Percentiles rank a stretch among this genome's conserved stretches.
These are phyloP conservation scores for Gerris buenoi DNA, from an alignment of 1,140 invertebrate species.

Conservation along the genomic window DNA sequence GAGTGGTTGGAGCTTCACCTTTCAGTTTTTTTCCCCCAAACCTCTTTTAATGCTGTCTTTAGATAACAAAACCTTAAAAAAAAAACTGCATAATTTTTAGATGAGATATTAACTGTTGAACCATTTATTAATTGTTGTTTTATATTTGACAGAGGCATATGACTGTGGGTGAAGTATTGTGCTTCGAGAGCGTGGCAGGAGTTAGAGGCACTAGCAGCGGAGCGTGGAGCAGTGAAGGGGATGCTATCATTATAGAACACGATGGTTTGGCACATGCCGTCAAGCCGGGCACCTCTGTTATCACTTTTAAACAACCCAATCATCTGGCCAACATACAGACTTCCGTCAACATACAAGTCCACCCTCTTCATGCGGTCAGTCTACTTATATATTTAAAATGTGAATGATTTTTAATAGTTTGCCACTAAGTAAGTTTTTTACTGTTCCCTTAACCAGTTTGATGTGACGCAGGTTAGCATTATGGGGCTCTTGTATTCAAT, in stretches of 20 bases:
- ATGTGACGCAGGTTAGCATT: no score
- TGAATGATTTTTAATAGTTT: no score
- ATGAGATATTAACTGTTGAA: not conserved
- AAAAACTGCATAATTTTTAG: not conserved
- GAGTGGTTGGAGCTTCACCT: not conserved
- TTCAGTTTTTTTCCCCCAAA: not conserved
- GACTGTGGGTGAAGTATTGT: not conserved
- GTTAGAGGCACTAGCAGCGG: no score
- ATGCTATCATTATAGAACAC: not conserved
- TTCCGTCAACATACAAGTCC: not conserved
- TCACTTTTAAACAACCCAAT: not conserved
- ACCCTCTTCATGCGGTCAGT: not conserved
- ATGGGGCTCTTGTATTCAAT: no score
- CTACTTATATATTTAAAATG: no score
- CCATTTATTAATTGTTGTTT: not conserved
- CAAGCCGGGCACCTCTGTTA: not conserved
- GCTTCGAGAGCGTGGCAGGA: not conserved
- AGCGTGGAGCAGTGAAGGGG: not conserved
- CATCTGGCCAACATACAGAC: not conserved
- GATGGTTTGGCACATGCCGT: not conserved
- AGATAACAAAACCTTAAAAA: not conserved
- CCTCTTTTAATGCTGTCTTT: not conserved
- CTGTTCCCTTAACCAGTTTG: no score
- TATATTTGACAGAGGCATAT: not conserved
- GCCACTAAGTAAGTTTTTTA: no score